Base-by-base conservation (phyloP, 2,888 invertebrate genomes). In the Platerodrilus igneus region DNA sequence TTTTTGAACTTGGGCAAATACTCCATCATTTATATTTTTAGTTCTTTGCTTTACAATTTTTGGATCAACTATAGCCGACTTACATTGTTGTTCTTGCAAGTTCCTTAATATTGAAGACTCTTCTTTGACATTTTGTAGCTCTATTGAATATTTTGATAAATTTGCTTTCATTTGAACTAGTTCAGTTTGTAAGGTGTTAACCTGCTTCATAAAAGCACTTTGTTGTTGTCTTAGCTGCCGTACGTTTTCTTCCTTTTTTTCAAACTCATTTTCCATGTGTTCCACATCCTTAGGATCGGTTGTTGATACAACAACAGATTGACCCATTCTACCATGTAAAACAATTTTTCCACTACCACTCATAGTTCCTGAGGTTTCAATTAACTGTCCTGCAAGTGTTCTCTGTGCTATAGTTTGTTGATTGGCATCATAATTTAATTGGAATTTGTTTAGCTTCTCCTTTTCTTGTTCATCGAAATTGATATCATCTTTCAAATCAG, bases 301-400 rank as follows among this genome's bases (percentile, higher is more conserved):
- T 7, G 22, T 33, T 3, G 39, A 35, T 4, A 57, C 58, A 18
- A 67, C 65, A 33, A 79, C 83, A 55, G 75, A 74, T 33, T 80
- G 79, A 0, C 89, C 86, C 89, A 95, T 95, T 43, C 87, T 77
- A 0, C 94, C 94, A 28, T 79, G 78, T 41, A 76, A 67, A 2
- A 78, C 79, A 0, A 74, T 68, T 28, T 74, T 79, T 2, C 97
- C 97, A 48, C 97, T 96, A 30, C 97, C 99, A 36, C 87, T 85
- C 92, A 97, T 94, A 1, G 94, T 91, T 61, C 91, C 89, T 21
- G 86, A 79, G 1, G 79, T 75, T 62, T 95, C 94, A 47, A 95
- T 86, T 2, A 94, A 70, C 55, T 90, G 86, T 6, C 95, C 95
- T 2, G 78, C 77, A 1, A 92, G 64, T 0, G 93, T 88, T 16